phyloP scores from a whole-genome alignment of 2,797 vertebrate genomes.

The Eupleurogrammus muticus region DNA sequence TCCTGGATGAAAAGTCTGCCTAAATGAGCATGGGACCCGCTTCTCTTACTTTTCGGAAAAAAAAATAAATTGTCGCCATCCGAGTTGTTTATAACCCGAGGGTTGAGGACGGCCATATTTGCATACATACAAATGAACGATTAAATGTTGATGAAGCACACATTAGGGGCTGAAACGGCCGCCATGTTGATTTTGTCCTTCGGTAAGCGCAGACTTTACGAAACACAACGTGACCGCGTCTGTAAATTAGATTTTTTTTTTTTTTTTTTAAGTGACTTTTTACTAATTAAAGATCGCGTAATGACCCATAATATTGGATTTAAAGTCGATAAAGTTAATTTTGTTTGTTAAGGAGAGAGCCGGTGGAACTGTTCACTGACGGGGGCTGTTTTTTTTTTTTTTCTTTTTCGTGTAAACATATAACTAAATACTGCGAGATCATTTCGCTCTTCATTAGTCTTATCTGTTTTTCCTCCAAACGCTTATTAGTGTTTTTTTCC shows the following conservation, averaged over 20 bases:
- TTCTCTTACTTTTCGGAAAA: slow-evolving; percentile 40
- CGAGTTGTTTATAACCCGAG: slow-evolving; percentile 74
- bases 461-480: slow-evolving; percentile 50
- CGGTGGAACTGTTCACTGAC: slow-evolving; percentile 27
- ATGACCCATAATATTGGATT: slow-evolving; percentile 38
- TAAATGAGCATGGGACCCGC: slow-evolving; percentile 57
- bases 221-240: neutral
- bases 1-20: slow-evolving; percentile 57
- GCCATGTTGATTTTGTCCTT: slow-evolving; percentile 19
- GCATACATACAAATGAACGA: slow-evolving; percentile 71
- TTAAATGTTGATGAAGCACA: slow-evolving; percentile 66
- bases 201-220: neutral
- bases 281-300: slow-evolving; percentile 32
- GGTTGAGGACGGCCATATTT: slow-evolving; percentile 69
- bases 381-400: slow-evolving; percentile 1
- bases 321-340: neutral
- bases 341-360: slow-evolving; percentile 29
- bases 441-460: slow-evolving; percentile 64
- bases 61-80: slow-evolving; percentile 51
- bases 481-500: slow-evolving; percentile 33
- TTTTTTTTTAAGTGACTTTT: neutral
- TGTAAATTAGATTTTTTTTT: slow-evolving; percentile 18
- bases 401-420: slow-evolving; percentile 24
- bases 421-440: slow-evolving; percentile 39
- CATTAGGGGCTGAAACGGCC: slow-evolving; percentile 50